Conservation (phyloP, 2,797 vertebrate species). For the Catostomus latipinnis region DNA sequence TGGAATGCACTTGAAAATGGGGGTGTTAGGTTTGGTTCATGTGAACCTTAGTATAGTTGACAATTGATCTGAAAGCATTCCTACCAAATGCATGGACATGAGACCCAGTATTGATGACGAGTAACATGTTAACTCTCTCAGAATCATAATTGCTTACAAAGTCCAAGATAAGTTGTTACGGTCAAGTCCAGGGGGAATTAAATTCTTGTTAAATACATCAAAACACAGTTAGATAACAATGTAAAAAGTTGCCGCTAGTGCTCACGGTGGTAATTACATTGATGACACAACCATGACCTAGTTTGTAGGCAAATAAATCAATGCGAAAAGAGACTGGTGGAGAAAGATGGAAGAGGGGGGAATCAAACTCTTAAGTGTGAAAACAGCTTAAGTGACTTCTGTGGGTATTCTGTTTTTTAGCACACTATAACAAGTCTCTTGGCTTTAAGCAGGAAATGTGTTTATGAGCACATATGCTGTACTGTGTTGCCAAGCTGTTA, state of each 20-base stretch:
- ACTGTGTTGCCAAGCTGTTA: neutral
- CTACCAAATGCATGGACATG: too few relatives aligned
- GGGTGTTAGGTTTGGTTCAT: neutral
- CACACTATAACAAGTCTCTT: conserved; percentile 1
- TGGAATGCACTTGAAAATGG: neutral
- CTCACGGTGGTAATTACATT: neutral
- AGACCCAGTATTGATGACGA: too few relatives aligned
- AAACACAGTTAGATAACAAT: too few relatives aligned
- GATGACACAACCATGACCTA: neutral
- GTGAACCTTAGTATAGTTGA: neutral
- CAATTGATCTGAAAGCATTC: neutral
- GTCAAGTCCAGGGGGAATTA: too few relatives aligned
- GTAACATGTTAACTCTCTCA: too few relatives aligned
- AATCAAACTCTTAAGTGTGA: too few relatives aligned
- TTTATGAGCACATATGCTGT: neutral
- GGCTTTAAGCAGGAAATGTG: neutral
- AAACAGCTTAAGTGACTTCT: too few relatives aligned
- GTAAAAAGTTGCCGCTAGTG: too few relatives aligned
- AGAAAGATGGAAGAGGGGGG: too few relatives aligned
- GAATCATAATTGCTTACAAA: too few relatives aligned
- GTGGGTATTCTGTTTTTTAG: neutral
- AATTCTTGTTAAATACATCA: too few relatives aligned
- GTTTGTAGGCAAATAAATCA: neutral
- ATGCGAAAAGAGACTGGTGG: neutral
- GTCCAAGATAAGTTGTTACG: too few relatives aligned